These are phyloP conservation scores for Prolemur simus DNA, from an alignment of 2,113 vertebrate genomes.

Conservation along the genomic window DNA sequence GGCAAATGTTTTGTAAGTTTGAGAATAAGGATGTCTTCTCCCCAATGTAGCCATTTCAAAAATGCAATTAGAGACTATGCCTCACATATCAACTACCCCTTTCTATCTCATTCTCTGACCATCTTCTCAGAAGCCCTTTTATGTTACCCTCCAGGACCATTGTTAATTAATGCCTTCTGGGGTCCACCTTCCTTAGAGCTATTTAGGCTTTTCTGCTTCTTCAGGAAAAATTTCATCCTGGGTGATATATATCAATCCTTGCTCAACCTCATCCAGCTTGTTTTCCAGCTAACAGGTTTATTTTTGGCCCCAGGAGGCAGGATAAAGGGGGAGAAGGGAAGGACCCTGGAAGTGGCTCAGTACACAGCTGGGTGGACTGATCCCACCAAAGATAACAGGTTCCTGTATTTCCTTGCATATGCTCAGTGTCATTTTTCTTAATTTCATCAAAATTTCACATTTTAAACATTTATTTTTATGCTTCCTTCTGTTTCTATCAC, in stretches of 20 bases:
- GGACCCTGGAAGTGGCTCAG: background rate
- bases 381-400: background rate
- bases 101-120: background rate
- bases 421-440: background rate
- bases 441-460: background rate
- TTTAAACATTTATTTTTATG: slow-evolving; percentile 1
- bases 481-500: background rate
- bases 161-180: background rate
- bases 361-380: background rate
- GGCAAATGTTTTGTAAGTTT: background rate
- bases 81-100: background rate
- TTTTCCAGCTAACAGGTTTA: background rate
- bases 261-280: background rate
- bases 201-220: background rate
- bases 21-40: background rate
- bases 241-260: background rate
- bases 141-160: background rate
- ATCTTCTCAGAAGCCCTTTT: background rate
- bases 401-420: background rate
- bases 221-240: background rate
- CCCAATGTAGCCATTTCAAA: slow-evolving; percentile 38
- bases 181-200: background rate
- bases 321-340: background rate
- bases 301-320: background rate
- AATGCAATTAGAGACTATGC: background rate